Evolutionary conservation across 2,888 invertebrate genomes (phyloP), one percentile per base, ranked within the genome.

Genomic region (Leptogaster cylindrica): DNA sequence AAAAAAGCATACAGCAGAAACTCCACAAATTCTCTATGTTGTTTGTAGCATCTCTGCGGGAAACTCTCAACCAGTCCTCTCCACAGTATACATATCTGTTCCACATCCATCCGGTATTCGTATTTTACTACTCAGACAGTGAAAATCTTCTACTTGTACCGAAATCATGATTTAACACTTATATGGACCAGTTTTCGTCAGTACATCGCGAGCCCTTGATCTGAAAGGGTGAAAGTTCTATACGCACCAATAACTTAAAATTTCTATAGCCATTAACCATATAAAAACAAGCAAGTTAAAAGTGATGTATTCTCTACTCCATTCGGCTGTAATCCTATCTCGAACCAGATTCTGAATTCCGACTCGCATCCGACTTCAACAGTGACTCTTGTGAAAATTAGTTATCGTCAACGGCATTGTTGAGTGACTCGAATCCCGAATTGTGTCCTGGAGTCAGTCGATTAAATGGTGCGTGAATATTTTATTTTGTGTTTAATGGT

Each of bases 191-290:
- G 71, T 70, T 72, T 76, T 75, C 77, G 78, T 76, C 80, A 81
- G 81, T 81, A 75, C 75, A 76, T 77, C 79, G 81, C 80, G 81
- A 81, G 77, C 78, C 80, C 79, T 80, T 77, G 79, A 76, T 77
- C 77, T 76, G 77, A 78, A 76, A 81, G 80, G 81, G 80, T 80
- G 79, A 74, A 77, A 72, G 72, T 72, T 67, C 61, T 39, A n/a
- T n/a, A 70, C 46, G 70, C 41, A 71, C 67, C 39, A 65, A 51
- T 51, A 39, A 27, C 27, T 41, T 23, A 65, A 36, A 8, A 65
- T 25, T 51, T 51, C n/a, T 39, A 14, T 65, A 39, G 39, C 33
- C 46, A 36, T 51, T 65, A 31, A 31, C 41, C 18, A 61, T n/a
- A 33, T 33, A 33, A 20, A 25, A 44, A 44, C 16, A 27, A 61